Percentiles rank a stretch among this genome's conserved stretches.
These are phyloP conservation scores for Callimorpha dominula DNA, from an alignment of 2,888 invertebrate species.

Conservation along the genomic window DNA sequence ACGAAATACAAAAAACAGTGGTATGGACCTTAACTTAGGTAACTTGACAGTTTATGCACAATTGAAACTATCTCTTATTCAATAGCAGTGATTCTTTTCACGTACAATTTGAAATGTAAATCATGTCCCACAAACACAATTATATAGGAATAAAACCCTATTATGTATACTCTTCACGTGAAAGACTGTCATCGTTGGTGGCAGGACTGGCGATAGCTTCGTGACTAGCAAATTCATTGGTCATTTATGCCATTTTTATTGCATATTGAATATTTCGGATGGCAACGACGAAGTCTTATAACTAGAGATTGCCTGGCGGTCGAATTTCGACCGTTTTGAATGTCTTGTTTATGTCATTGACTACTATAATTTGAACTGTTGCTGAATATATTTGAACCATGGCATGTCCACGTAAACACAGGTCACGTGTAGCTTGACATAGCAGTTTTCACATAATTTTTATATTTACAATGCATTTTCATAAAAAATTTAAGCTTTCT, in stretches of 20 bases:
- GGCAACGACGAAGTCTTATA: no score
- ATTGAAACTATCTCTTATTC: not conserved
- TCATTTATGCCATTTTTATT: constrained; percentile 7
- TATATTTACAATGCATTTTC: no score
- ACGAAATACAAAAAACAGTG: not conserved
- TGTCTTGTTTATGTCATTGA: no score
- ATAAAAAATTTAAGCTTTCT: no score
- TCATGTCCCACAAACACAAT: constrained; percentile 23
- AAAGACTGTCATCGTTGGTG: constrained; percentile 33
- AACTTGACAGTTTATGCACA: no score
- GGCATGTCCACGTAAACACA: no score
- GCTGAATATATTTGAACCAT: no score
- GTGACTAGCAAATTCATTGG: constrained; percentile 28
- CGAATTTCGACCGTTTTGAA: no score
- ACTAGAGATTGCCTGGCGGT: no score
- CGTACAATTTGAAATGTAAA: constrained; percentile 6
- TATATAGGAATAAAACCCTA: constrained; percentile 23
- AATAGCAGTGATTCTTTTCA: constrained; percentile 1
- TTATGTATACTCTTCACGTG: constrained; percentile 47
- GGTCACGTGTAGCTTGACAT: no score
- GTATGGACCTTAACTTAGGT: not conserved
- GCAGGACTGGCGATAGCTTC: constrained; percentile 32
- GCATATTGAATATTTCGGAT: not conserved
- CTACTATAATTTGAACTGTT: no score
- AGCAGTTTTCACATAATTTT: no score